Conservation (phyloP, 2,888 invertebrate genomes). For the Leptinotarsa tumamoca region DNA sequence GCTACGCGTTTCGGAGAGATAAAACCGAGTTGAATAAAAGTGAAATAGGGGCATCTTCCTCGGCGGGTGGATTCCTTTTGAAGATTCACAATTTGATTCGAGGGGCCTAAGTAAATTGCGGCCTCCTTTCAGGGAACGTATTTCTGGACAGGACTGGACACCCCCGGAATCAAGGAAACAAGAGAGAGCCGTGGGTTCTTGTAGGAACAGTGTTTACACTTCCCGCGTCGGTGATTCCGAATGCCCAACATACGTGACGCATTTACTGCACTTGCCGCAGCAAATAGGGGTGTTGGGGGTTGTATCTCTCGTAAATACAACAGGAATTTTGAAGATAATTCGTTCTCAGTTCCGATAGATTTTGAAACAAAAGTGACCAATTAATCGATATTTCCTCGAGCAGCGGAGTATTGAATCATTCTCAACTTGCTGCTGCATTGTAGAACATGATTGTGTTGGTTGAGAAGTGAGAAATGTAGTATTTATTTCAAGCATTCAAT, state of each 20-base stretch:
- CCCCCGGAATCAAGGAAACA: conserved; percentile 27
- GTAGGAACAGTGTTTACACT: conserved; percentile 56
- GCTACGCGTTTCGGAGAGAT: conserved; percentile 60
- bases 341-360: no score
- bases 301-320: no score
- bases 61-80: conserved; percentile 60
- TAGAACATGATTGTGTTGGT: no score
- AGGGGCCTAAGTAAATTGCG: conserved; percentile 67
- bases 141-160: conserved; percentile 29
- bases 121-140: conserved; percentile 54
- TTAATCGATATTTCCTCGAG: no score
- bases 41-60: conserved; percentile 63
- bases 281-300: background rate
- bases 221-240: conserved; percentile 54
- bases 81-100: conserved; percentile 64
- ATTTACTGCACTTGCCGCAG: conserved; percentile 29
- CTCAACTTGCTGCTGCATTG: no score
- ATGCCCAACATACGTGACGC: conserved; percentile 42
- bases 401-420: no score
- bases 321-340: no score
- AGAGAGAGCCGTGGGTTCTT: conserved; percentile 24
- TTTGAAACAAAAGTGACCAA: no score
- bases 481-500: no score
- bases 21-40: conserved; percentile 65
- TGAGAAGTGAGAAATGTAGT: no score